Conservation (phyloP, 1,140 invertebrate species). For the Trypoxylus dichotomus region DNA sequence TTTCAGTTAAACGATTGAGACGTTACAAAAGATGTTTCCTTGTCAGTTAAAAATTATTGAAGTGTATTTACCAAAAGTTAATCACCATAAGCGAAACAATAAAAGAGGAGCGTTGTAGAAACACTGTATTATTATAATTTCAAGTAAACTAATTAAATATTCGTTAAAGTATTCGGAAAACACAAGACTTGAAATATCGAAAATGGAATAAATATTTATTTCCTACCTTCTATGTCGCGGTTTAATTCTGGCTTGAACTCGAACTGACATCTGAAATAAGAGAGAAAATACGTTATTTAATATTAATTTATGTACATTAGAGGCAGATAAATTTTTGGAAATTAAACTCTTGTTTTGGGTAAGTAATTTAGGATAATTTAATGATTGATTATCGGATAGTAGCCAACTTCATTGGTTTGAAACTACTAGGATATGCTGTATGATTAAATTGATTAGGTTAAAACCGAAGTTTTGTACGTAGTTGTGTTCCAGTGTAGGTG, state of each 20-base stretch:
- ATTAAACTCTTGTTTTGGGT: neutral
- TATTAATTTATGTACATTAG: neutral
- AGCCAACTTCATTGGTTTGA: neutral
- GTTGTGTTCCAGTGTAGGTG: neutral
- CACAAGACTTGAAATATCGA: neutral
- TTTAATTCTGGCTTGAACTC: neutral
- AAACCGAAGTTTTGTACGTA: neutral
- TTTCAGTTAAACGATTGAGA: too few species aligned
- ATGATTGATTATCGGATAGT: neutral
- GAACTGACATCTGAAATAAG: neutral
- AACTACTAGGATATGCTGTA: neutral
- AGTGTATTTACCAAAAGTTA: too few species aligned
- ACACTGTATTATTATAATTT: neutral
- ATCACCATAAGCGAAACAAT: neutral
- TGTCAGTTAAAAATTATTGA: too few species aligned
- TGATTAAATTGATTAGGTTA: neutral
- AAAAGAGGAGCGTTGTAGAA: neutral
- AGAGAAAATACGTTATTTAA: neutral
- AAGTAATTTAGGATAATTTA: neutral
- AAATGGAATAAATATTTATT: neutral
- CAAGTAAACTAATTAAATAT: neutral
- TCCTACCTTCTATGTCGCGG: neutral
- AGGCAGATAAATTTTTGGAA: neutral
- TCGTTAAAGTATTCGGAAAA: neutral
- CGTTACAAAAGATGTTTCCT: too few species aligned